Evolutionary conservation across 2,888 invertebrate species (phyloP), one percentile per base, ranked within the genome.

Genomic region (Himalopsyche anomala): DNA sequence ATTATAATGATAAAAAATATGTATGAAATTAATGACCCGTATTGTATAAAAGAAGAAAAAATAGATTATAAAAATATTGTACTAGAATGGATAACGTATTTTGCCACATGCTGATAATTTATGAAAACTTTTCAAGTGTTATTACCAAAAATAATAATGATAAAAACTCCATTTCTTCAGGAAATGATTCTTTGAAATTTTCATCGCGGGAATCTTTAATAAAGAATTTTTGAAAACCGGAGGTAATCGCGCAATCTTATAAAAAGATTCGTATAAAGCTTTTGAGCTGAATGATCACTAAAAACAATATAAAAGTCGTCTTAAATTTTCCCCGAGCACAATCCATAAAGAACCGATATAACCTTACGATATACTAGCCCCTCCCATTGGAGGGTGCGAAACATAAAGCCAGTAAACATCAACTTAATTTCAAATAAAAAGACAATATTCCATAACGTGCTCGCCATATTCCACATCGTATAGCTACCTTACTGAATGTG

Each of bases 381-480:
- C 62, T 62, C 62, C 62, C 28, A 62, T 62, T 62, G 62, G 62
- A 62, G n/a, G 62, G 62, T 62, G 62, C 28, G 62, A 62, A 62
- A 62, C 62, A 62, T 62, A 81, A 81, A 45, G n/a, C 81, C 45
- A 28, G 45, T 81, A 81, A 81, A 81, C 81, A 81, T 81, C 81
- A 81, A 81, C 81, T 81, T 81, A 81, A 81, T 81, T 81, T 81
- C 81, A 81, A 42, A 81, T 81, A 81, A 81, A 81, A 81, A 81
- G 45, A 81, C 81, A 81, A 45, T 40, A 81, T 81, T 81, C 38
- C 42, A 80, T 80, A 40, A 80, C n/a, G 80, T n/a, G 80, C 80
- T 42, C 38, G n/a, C 80, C 19, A 80, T 42, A 80, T 80, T 36
- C 80, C 40, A 80, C 17, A 19, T 17, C 17, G 80, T 80, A 80